phyloP scores from a whole-genome alignment of 2,888 invertebrate genomes.

The Drosophila melanosoma region DNA sequence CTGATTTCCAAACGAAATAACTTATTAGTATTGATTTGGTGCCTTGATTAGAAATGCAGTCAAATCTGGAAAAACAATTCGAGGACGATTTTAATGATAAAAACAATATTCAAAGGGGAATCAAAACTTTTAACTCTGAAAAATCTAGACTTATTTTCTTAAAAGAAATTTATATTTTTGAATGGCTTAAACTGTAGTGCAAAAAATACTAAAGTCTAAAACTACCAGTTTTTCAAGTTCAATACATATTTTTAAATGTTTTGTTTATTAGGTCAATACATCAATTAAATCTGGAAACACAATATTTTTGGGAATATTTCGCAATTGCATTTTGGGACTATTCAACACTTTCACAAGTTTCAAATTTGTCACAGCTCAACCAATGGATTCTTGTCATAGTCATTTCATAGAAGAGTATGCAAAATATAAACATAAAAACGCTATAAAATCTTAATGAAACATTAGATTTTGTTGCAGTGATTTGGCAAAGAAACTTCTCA shows the following conservation, averaged over 20 bases:
- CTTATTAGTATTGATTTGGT: neutral
- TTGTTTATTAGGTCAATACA: neutral
- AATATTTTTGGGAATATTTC: neutral
- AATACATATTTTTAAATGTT: neutral
- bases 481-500: constrained; percentile 32
- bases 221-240: neutral
- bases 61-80: neutral
- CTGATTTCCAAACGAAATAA: neutral
- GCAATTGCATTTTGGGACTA: neutral
- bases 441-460: constrained; percentile 63
- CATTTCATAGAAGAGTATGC: neutral
- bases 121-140: neutral
- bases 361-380: neutral
- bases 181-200: no score
- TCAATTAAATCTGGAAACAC: neutral
- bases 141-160: neutral
- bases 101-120: neutral
- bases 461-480: constrained; percentile 55
- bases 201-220: neutral
- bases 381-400: neutral
- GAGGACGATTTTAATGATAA: neutral
- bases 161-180: neutral
- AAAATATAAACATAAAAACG: constrained; percentile 19
- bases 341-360: neutral
- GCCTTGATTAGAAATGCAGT: neutral